Evolutionary conservation across 2,888 invertebrate species (phyloP).

Genomic region (Marronus borbonicus): DNA sequence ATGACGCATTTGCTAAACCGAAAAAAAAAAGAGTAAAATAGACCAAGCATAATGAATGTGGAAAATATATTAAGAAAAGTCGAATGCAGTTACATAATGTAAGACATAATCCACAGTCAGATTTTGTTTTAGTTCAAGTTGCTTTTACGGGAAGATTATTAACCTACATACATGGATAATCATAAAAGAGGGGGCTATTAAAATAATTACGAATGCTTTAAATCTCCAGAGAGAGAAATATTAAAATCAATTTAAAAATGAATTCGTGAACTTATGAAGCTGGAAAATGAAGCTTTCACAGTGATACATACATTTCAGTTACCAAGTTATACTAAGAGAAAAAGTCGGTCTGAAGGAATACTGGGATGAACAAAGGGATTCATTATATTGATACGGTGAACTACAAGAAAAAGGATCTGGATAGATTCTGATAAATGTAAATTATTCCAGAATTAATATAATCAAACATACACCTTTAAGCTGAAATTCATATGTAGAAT

Average conservation of each 20-base stretch:
- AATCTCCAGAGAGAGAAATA: not conserved
- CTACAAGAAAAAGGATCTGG: not conserved
- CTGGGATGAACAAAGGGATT: constrained; percentile 16
- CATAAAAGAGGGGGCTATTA: not conserved
- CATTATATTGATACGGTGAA: not conserved
- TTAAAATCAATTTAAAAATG: not conserved
- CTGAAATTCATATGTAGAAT: constrained; percentile 26
- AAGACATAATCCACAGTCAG: not conserved
- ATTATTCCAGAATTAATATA: not conserved
- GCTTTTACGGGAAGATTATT: not conserved
- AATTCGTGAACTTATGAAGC: not conserved
- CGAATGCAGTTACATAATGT: not conserved
- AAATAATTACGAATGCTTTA: not conserved
- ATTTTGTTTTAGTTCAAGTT: not conserved
- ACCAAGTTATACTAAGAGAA: not conserved
- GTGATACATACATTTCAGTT: not conserved
- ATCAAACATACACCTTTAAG: constrained; percentile 6
- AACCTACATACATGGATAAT: not conserved
- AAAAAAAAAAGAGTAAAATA: too few species aligned
- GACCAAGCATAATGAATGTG: not conserved
- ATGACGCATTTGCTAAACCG: too few species aligned
- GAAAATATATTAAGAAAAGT: not conserved
- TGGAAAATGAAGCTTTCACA: not conserved
- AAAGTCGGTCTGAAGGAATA: not conserved
- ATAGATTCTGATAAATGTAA: not conserved